Evolutionary conservation across 2,797 vertebrate genomes (phyloP).

Genomic region (Prunella strophiata): DNA sequence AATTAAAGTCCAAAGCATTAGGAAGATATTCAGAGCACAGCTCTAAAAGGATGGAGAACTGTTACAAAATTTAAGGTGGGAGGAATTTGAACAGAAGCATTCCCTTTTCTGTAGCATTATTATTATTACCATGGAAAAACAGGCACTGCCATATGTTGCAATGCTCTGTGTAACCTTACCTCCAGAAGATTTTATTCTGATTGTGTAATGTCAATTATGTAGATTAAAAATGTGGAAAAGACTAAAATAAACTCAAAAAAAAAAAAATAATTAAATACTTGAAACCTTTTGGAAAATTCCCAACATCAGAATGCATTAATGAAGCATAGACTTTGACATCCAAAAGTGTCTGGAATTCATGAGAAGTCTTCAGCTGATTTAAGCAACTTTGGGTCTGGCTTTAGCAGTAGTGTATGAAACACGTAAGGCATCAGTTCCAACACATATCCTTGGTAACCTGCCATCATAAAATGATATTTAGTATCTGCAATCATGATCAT

Average conservation of each 20-base stretch:
- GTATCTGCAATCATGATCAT: background rate
- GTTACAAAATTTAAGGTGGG: background rate
- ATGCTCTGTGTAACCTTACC: background rate
- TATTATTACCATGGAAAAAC: background rate
- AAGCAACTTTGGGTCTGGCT: background rate
- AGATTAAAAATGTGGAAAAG: conserved; percentile 16
- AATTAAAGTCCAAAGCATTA: background rate
- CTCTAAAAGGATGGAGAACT: background rate
- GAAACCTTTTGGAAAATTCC: background rate
- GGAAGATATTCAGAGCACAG: background rate
- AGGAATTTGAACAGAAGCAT: background rate
- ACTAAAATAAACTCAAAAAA: background rate
- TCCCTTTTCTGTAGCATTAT: background rate
- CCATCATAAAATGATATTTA: background rate
- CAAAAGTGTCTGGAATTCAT: background rate
- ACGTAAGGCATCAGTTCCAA: background rate
- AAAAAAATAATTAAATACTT: background rate
- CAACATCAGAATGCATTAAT: background rate
- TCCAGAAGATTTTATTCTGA: conserved; percentile 22
- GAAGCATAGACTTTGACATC: background rate
- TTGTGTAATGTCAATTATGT: background rate
- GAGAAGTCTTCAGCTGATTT: conserved; percentile 15
- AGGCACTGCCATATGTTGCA: background rate
- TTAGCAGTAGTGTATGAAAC: background rate
- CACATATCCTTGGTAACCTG: background rate